Conservation (phyloP, 2,797 vertebrate genomes). For the Ptychobarbus kaznakovi region DNA sequence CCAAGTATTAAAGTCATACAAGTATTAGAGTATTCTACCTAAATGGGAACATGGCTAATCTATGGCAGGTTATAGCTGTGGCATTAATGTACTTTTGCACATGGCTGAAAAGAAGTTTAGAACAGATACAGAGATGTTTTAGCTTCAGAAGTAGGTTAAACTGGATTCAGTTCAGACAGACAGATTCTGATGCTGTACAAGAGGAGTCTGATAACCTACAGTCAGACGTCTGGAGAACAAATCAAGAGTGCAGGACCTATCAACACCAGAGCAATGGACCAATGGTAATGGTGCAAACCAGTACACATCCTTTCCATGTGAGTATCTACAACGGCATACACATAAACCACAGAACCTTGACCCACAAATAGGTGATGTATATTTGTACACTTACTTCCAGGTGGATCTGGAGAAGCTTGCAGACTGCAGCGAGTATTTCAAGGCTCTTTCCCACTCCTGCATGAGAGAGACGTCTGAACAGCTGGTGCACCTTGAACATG, state of each 20-base stretch:
- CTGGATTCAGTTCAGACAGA: conserved; percentile 53
- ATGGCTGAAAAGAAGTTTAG: conserved; percentile 52
- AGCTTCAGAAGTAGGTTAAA: conserved; percentile 59
- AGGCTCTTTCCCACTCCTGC: conserved; percentile 76
- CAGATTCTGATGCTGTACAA: conserved; percentile 35
- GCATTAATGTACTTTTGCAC: conserved; percentile 62
- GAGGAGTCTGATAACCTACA: conserved; percentile 16
- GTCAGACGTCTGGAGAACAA: conserved; percentile 70
- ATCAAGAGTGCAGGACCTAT: conserved; percentile 69
- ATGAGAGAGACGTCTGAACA: conserved; percentile 79
- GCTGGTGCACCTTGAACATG: conserved; percentile 72
- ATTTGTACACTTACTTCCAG: conserved; percentile 65
- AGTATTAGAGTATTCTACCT: neutral
- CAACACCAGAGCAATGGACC: conserved; percentile 56
- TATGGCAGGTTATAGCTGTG: conserved; percentile 52
- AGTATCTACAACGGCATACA: conserved; percentile 57
- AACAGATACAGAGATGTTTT: conserved; percentile 37
- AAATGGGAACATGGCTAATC: conserved; percentile 62
- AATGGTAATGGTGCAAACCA: conserved; percentile 76
- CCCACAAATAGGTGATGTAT: neutral
- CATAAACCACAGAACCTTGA: neutral
- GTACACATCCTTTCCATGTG: conserved; percentile 76
- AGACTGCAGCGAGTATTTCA: conserved; percentile 77
- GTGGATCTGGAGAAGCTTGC: conserved; percentile 76
- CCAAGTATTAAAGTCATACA: too few relatives aligned